These are phyloP conservation scores for Pedetes capensis DNA, from an alignment of 2,113 vertebrate species.

Conservation along the genomic window DNA sequence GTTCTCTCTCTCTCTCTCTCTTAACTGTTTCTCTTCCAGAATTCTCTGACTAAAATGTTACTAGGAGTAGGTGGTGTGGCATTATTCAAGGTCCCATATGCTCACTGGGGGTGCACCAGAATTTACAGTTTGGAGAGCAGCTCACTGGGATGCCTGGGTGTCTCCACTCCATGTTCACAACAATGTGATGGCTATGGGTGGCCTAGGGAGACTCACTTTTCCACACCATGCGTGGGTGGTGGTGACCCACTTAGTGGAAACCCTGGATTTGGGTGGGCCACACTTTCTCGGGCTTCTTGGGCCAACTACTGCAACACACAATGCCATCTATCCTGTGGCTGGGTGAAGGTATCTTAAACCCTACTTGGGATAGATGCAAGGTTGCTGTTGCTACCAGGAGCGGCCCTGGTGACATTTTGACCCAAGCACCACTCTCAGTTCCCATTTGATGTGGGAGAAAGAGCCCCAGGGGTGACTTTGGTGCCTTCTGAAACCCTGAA, in stretches of 20 bases:
- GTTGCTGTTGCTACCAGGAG: background rate
- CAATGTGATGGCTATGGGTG: background rate
- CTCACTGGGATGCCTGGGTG: background rate
- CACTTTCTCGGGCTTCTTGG: background rate
- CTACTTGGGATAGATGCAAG: background rate
- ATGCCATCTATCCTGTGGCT: background rate
- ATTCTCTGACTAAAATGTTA: background rate
- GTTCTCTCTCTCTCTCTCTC: background rate
- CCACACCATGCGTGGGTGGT: background rate
- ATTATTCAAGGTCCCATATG: background rate
- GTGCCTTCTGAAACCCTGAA: background rate
- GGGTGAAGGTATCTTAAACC: background rate
- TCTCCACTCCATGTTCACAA: background rate
- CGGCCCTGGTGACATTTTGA: background rate
- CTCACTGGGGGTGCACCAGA: background rate
- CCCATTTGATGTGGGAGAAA: background rate
- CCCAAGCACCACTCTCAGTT: background rate
- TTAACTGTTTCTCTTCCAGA: background rate
- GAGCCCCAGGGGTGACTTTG: background rate
- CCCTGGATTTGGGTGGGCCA: background rate
- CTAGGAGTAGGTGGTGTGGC: background rate
- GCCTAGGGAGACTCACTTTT: background rate
- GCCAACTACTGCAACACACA: background rate
- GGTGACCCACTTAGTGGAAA: background rate
- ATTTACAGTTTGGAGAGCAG: background rate